Evolutionary conservation across 2,113 vertebrate genomes (phyloP).

Genomic region (Clarias batrachus): DNA sequence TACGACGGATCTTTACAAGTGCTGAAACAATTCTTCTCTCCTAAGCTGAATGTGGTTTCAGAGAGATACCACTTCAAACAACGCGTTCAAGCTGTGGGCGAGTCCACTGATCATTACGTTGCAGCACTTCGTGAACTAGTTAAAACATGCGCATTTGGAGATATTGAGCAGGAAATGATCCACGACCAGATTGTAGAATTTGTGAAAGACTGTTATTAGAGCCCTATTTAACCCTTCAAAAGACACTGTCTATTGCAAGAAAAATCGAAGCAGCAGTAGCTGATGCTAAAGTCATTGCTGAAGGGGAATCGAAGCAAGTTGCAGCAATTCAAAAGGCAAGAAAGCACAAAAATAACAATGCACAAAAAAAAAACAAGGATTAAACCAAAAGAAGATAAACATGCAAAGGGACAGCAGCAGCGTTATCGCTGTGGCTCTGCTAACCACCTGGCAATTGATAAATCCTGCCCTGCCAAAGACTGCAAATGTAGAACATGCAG

Average conservation of each 20-base stretch:
- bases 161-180: neutral
- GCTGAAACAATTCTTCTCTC: neutral
- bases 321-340: too few species aligned
- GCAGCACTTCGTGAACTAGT: constrained; percentile 13
- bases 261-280: neutral
- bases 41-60: too few species aligned
- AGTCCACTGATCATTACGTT: neutral
- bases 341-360: too few species aligned
- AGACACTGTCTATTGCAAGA: neutral
- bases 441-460: too few species aligned
- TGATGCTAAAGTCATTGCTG: neutral
- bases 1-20: neutral
- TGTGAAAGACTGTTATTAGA: constrained; percentile 27
- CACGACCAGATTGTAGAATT: constrained; percentile 10
- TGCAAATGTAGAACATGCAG: too few species aligned
- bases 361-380: too few species aligned
- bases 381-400: too few species aligned
- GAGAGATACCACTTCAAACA: neutral
- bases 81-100: neutral
- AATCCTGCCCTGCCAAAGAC: too few species aligned
- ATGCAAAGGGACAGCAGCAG: too few species aligned
- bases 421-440: too few species aligned
- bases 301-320: too few species aligned
- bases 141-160: neutral
- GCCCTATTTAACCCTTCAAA: neutral